Base-by-base conservation (phyloP, 1,140 invertebrate genomes). In the Achroia grisella region DNA sequence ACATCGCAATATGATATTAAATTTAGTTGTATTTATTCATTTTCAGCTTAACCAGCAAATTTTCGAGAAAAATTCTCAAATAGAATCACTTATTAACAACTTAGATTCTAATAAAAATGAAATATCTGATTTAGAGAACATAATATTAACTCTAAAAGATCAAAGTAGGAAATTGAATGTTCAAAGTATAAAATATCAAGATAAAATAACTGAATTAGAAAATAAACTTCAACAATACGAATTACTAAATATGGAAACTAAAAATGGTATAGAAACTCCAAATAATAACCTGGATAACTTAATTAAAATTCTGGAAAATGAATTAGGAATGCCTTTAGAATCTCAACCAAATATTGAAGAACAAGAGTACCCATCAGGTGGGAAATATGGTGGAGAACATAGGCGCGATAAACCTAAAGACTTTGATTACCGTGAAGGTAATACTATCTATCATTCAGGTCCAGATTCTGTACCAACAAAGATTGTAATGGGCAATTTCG, bases 251-350 rank as follows among this genome's bases (percentile, higher is more conserved):
- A 35, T 54, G 9, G 37, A 55, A 34, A 48, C 52, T 50, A 65
- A 53, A 44, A 52, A 39, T 8, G 54, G 52, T 17, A 42, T 51
- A 8, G 48, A 66, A 17, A 13, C 41, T 11, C 60, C 63, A 5
- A 31, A 59, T 8, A 64, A 71, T 13, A 70, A 76, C 46, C 45
- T 83, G 10, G 75, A 83, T 45, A 63, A 60, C 31, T 53, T 84
- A 34, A 70, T 81, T 28, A 74, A 78, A 66, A 72, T 74, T 30
- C 59, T 81, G 23, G 80, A 81, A 62, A 56, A 78, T 29, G 80
- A 84, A 63, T 45, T 84, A 15, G 68, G 47, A 45, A 55, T 50
- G 34, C 54, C 65, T 10, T 50, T 62, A 36, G 63, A 73, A 32
- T 17, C 56, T 31, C 48, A 58, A 28, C 4, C 44, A 32, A 40